Conservation (phyloP, 2,113 vertebrate genomes). For the Australoheros scitulus region DNA sequence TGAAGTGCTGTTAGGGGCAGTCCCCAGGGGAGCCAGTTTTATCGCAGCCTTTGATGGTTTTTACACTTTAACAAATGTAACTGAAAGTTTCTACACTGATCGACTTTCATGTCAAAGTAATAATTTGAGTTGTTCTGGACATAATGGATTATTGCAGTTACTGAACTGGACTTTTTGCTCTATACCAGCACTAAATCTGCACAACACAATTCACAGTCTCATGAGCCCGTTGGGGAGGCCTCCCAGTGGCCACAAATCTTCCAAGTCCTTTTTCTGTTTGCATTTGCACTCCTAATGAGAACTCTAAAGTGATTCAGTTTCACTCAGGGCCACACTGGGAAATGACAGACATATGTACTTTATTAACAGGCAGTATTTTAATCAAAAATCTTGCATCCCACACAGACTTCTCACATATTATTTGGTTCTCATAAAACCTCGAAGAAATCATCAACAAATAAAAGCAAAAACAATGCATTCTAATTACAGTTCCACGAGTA, state of each 20-base stretch:
- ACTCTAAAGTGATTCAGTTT: neutral
- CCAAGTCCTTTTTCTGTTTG: neutral
- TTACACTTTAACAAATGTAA: no score
- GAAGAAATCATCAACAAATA: neutral
- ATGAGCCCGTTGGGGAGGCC: accelerated
- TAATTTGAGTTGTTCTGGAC: neutral
- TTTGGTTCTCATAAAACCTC: neutral
- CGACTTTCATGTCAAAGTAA: neutral
- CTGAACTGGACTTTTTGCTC: neutral
- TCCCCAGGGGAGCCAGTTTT: accelerated
- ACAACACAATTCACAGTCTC: neutral
- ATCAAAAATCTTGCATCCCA: neutral
- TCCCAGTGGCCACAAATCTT: neutral
- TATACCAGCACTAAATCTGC: neutral
- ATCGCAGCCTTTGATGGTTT: no score
- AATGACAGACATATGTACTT: neutral
- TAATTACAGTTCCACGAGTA: neutral
- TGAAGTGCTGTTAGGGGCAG: neutral
- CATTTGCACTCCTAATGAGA: neutral
- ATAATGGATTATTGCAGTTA: neutral
- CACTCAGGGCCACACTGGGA: no score
- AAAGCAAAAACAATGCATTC: neutral
- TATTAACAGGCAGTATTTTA: neutral
- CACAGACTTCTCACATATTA: neutral
- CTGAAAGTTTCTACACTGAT: neutral